Conservation (phyloP, 2,797 vertebrate genomes). For the Rousettus madagascariensis region DNA sequence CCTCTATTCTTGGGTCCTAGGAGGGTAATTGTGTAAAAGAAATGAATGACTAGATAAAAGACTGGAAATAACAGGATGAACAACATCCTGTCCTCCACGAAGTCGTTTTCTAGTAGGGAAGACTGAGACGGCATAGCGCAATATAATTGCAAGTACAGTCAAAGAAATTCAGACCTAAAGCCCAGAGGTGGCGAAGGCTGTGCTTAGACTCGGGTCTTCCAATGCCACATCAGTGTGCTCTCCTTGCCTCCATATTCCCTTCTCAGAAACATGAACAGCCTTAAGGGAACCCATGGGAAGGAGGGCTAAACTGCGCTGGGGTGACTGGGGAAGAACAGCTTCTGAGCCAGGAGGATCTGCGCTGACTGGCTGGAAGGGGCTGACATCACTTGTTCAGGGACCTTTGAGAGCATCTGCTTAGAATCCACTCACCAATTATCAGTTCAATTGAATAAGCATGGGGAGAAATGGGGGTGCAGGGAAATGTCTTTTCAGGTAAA, state of each 20-base stretch:
- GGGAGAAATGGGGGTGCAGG: not conserved
- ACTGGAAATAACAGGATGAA: conserved; percentile 49
- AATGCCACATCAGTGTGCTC: accelerated
- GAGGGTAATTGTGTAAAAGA: conserved; percentile 57
- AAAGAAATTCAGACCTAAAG: not conserved
- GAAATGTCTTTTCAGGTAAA: not conserved
- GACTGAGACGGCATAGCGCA: not conserved
- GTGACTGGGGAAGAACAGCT: not conserved
- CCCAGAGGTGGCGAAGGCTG: not conserved
- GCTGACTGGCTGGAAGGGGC: not conserved
- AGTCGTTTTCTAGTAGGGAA: not conserved
- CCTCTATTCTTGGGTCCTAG: conserved; percentile 31
- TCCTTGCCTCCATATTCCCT: not conserved
- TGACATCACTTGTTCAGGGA: not conserved
- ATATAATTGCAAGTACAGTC: not conserved
- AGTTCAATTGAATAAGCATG: not conserved
- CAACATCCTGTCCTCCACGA: conserved; percentile 45
- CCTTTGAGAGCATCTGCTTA: not conserved
- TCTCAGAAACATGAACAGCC: not conserved
- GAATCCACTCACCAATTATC: not conserved
- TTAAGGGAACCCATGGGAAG: not conserved
- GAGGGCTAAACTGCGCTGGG: not conserved
- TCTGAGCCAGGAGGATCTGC: not conserved
- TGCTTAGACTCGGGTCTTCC: not conserved
- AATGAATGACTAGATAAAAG: conserved; percentile 56